Evolutionary conservation across 2,797 vertebrate species (phyloP), one percentile per base, ranked within the genome.

Genomic region (Myripristis jacobus): DNA sequence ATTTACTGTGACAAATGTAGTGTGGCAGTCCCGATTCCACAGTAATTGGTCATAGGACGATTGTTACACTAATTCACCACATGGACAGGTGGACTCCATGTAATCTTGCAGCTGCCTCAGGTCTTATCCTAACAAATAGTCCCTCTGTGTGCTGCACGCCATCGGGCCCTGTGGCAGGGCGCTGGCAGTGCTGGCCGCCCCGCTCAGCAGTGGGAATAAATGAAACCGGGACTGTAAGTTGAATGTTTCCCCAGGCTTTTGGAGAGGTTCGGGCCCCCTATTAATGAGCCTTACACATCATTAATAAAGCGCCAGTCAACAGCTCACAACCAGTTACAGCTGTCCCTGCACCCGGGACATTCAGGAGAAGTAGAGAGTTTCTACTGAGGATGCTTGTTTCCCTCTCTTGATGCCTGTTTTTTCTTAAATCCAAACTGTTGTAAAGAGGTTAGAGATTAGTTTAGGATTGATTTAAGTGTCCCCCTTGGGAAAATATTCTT

Each of bases 221-320:
- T 75, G 36, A 79, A 73, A 51, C 48, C 0, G 22, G 34, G 60
- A 56, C 80, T 74, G 68, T 48, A 79, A 79, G 82, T 84, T 81
- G 59, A 89, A 88, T 55, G 86, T 88, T 87, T 91, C 84, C 87
- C 80, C 80, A 73, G 87, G 69, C 55, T 78, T 47, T 62, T 22
- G 27, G 54, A 72, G 69, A 18, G 63, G 57, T 72, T 68, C 70
- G 56, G 73, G 44, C 54, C 71, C 58, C 61, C 59, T 16, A 62
- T 80, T 88, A 91, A 91, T 81, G 83, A 89, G 76, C 51, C 66
- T 58, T 51, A 68, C 90, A 92, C 88, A 12, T 87, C 87, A 79
- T 91, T 82, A 91, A 92, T 91, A 91, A 88, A 70, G 38, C 51
- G 1, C 46, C 77, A 75, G 83, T 87, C 89, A 87, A 79, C 87